Conservation (phyloP, 2,113 vertebrate genomes). For the Pseudorasbora parva region DNA sequence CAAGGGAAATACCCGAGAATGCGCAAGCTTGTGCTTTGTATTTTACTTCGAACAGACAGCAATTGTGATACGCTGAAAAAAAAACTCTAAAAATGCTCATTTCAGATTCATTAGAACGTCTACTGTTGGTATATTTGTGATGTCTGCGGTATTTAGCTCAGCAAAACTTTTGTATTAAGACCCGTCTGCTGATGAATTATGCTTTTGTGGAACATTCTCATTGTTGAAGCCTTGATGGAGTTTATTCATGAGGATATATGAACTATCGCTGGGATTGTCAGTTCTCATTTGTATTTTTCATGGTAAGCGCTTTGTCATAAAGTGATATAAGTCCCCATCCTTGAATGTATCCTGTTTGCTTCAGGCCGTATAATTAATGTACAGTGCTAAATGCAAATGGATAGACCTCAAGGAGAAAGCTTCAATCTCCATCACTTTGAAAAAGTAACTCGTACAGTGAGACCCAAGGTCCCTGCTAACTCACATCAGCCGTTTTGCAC, state of each 20-base stretch:
- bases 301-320: conserved; percentile 57
- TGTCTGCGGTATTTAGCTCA: background rate
- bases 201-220: conserved; percentile 53
- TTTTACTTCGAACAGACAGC: background rate
- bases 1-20: background rate
- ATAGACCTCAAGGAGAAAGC: conserved; percentile 60
- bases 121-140: background rate
- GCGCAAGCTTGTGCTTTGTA: background rate
- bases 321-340: conserved; percentile 66
- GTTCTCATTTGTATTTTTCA: conserved; percentile 71
- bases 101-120: background rate
- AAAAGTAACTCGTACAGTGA: conserved; percentile 3
- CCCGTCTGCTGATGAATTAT: conserved; percentile 45
- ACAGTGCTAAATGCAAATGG: conserved; percentile 56
- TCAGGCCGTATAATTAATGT: conserved; percentile 71
- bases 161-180: background rate
- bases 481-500: background rate
- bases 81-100: conserved; percentile 4
- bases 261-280: conserved; percentile 71
- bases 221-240: conserved; percentile 39
- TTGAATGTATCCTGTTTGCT: conserved; percentile 72
- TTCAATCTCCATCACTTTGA: conserved; percentile 26
- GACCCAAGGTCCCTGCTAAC: background rate
- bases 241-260: conserved; percentile 65
- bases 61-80: background rate